Percentiles rank a stretch among this genome's conserved stretches.
phyloP scores from a whole-genome alignment of 2,113 vertebrate species.

The Pampusana beccarii region DNA sequence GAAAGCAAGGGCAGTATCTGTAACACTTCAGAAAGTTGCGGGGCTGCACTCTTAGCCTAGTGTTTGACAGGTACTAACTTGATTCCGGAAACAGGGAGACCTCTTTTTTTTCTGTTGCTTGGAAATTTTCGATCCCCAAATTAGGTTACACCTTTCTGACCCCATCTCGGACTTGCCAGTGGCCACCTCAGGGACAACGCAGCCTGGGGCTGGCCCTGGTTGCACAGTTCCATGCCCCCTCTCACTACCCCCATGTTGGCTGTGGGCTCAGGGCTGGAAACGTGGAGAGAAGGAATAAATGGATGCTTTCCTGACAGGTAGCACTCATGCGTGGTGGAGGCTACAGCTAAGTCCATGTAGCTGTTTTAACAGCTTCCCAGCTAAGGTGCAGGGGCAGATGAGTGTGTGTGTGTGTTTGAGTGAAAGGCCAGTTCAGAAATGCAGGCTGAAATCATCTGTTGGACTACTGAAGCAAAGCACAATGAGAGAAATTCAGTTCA shows the following conservation, averaged over 20 bases:
- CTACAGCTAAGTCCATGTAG: background rate
- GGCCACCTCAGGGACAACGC: background rate
- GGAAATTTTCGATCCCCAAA: background rate
- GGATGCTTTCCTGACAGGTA: background rate
- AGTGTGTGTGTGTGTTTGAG: background rate
- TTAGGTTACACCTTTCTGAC: background rate
- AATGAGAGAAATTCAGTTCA: background rate
- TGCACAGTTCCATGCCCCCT: background rate
- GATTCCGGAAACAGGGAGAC: background rate
- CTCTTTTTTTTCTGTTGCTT: background rate
- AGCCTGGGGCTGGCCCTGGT: background rate
- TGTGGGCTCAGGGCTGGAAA: background rate
- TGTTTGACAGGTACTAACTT: background rate
- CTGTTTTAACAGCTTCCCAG: background rate
- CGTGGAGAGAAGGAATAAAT: background rate
- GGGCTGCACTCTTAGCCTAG: background rate
- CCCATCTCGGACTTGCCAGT: background rate
- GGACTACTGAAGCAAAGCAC: background rate
- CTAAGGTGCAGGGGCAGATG: accelerated
- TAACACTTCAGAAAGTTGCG: background rate
- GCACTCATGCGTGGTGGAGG: background rate
- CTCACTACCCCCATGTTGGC: background rate
- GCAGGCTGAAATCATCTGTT: background rate
- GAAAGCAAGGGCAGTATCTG: background rate
- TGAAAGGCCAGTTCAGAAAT: background rate